Evolutionary conservation across 2,797 vertebrate species (phyloP), one percentile per base, ranked within the genome.

Genomic region (Phataginus tricuspis): DNA sequence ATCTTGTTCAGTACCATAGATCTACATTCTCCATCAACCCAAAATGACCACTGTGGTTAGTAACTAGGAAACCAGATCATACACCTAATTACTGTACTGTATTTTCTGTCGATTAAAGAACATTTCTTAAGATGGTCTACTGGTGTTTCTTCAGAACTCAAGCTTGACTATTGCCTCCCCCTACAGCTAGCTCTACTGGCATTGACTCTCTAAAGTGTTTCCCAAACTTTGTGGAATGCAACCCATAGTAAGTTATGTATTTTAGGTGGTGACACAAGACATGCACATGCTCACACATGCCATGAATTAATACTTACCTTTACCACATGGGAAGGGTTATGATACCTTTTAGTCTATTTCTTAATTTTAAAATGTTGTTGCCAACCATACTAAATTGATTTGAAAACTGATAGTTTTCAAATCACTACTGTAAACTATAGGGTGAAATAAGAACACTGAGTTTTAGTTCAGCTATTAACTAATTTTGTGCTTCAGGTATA

Each of bases 331-430:
- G 64, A 88, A 80, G 27, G 21, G 51, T 14, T 88, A 27, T 4
- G 12, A 57, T 29, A 84, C 2, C 55, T 86, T 92, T 86, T 91
- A 90, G n/a, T 92, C n/a, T 80, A 79, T 23, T 89, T 84, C 6
- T 34, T 85, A 92, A 89, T 63, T 75, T 92, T 31, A 95, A 96
- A 94, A 79, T 84, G 27, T 10, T 80, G 7, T 55, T 42, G 53
- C 59, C 94, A 53, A 78, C 6, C 42, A 45, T 68, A 94, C 27
- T 63, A 71, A 78, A 63, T 4, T 79, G 10, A 93, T 42, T 72
- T 89, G 18, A 86, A 95, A 94, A 75, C 7, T 37, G 57, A 61
- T 1, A 95, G 31, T 93, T 49, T 96, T 19, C 86, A 95, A 90
- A 91, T 53, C 61, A 49, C 63, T 80, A 19, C 16, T 84, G 7